Percentiles rank a stretch among this genome's conserved stretches.
Conservation (phyloP, 2,113 vertebrate genomes). For the Ranitomeya variabilis region DNA sequence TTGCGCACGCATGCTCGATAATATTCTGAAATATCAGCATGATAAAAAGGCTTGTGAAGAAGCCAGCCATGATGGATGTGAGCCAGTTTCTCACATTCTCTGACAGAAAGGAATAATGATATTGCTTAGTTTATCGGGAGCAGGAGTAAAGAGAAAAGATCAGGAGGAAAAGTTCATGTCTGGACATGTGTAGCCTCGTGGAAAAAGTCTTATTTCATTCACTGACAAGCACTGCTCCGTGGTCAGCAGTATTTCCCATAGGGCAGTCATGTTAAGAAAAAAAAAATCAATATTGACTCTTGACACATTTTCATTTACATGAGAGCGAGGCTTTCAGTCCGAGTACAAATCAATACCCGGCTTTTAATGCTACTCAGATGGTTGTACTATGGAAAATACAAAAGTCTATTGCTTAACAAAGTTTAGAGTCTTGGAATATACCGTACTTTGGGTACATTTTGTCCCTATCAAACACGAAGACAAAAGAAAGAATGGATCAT, state of each 20-base stretch:
- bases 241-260: slow-evolving; percentile 74
- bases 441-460: slow-evolving; percentile 59
- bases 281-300: slow-evolving; percentile 83
- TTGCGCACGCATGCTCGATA: not conserved
- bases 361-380: slow-evolving; percentile 76
- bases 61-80: slow-evolving; percentile 12
- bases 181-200: slow-evolving; percentile 74
- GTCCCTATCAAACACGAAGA: slow-evolving; percentile 63
- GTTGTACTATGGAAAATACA: slow-evolving; percentile 69
- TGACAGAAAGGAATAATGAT: slow-evolving; percentile 45
- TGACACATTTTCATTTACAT: slow-evolving; percentile 86
- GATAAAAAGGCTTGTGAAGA: not conserved
- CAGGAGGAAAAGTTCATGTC: slow-evolving; percentile 66
- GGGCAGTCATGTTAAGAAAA: slow-evolving; percentile 67
- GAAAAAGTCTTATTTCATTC: slow-evolving; percentile 72
- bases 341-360: slow-evolving; percentile 78
- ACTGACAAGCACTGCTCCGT: slow-evolving; percentile 67
- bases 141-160: not conserved
- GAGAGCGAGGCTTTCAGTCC: slow-evolving; percentile 75
- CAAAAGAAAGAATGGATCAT: slow-evolving; percentile 64
- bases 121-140: slow-evolving; percentile 2
- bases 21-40: not conserved
- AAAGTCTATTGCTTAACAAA: slow-evolving; percentile 69
- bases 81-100: not conserved
- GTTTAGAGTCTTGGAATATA: slow-evolving; percentile 61